phyloP scores from a whole-genome alignment of 2,797 vertebrate genomes.

The Falco naumanni region DNA sequence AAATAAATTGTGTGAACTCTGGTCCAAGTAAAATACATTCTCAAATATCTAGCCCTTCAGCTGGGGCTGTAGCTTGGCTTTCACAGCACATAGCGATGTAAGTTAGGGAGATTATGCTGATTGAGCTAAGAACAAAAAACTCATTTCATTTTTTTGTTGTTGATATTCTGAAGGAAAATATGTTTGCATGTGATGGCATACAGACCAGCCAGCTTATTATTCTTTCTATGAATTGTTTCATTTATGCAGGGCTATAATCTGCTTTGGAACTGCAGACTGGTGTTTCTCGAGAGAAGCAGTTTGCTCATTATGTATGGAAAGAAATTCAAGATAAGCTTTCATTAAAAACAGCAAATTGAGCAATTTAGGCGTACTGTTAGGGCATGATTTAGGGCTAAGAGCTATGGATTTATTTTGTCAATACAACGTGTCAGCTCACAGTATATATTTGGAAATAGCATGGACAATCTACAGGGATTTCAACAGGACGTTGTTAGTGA shows the following conservation, averaged over 20 bases:
- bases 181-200: conserved; percentile 1
- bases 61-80: conserved; percentile 67
- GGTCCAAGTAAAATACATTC: conserved; percentile 71
- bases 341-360: conserved; percentile 38
- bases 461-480: neutral
- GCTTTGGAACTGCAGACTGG: conserved; percentile 18
- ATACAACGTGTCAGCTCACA: neutral
- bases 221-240: conserved; percentile 56
- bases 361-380: neutral
- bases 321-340: conserved; percentile 53
- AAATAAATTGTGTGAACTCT: conserved; percentile 66
- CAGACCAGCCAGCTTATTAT: conserved; percentile 41
- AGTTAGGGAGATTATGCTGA: conserved; percentile 53
- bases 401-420: conserved; percentile 29
- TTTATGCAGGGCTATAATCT: conserved; percentile 27
- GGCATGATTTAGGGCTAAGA: conserved; percentile 1
- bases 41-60: conserved; percentile 70
- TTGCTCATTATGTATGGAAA: conserved; percentile 22
- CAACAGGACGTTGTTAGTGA: neutral
- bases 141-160: conserved; percentile 47
- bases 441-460: neutral
- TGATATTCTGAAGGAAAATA: conserved; percentile 39
- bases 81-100: conserved; percentile 51
- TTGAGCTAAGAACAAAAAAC: conserved; percentile 52
- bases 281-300: neutral